Evolutionary conservation across 1,140 invertebrate genomes (phyloP).

Genomic region (Euwallacea similis): DNA sequence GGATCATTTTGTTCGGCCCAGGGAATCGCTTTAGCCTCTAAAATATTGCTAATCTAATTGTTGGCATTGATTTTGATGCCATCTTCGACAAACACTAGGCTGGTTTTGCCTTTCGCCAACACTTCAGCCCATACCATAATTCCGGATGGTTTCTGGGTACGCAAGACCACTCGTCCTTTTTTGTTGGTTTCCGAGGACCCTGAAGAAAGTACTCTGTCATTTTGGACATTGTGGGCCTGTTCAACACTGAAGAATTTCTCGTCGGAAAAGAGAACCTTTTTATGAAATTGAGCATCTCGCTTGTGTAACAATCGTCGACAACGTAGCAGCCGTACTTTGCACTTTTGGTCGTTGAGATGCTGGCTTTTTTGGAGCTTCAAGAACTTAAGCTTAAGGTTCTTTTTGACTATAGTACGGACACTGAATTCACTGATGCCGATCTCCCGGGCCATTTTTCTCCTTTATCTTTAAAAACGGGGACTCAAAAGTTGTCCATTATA

Average conservation of each 20-base stretch:
- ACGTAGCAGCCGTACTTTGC: not conserved
- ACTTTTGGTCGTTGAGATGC: not conserved
- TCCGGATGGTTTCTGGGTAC: not conserved
- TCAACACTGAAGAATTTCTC: conserved; percentile 3
- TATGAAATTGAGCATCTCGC: not conserved
- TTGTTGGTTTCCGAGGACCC: not conserved
- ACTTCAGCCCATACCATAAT: not conserved
- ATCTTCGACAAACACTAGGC: not conserved
- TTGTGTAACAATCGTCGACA: not conserved
- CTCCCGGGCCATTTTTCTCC: conserved; percentile 13
- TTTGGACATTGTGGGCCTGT: conserved; percentile 1
- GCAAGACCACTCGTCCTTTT: not conserved
- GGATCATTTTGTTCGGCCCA: conserved; percentile 14
- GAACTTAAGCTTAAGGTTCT: conserved; percentile 1
- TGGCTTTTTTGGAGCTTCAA: conserved; percentile 10
- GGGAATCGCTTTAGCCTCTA: conserved; percentile 3
- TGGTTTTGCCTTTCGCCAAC: not conserved
- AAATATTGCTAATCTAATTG: conserved; percentile 2
- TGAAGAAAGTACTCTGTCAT: not conserved
- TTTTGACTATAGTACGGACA: not conserved
- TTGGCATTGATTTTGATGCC: conserved; percentile 21
- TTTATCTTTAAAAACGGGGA: too few relatives aligned
- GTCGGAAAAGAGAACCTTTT: not conserved
- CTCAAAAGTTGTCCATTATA: too few relatives aligned
- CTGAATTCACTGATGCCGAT: not conserved